Evolutionary conservation across 2,797 vertebrate species (phyloP).

Genomic region (Heterohyrax brucei): DNA sequence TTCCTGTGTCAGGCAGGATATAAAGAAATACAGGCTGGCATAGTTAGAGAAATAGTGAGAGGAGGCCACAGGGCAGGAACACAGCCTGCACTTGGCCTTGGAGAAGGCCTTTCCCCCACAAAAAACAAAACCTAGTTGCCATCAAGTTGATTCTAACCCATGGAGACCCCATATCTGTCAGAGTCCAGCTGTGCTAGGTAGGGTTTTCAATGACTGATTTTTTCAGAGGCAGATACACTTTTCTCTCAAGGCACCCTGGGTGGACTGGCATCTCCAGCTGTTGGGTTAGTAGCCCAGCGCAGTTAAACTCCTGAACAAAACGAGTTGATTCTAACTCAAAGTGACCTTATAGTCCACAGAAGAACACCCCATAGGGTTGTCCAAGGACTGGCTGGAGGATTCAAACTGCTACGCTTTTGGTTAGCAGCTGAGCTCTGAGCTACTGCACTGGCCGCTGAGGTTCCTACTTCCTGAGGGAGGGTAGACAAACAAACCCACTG

Average conservation of each 20-base stretch:
- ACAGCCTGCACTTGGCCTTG: neutral
- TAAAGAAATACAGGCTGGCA: constrained; percentile 44
- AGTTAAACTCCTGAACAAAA: neutral
- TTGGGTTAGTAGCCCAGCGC: neutral
- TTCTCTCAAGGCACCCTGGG: neutral
- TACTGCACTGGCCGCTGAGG: no score
- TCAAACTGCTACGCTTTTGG: no score
- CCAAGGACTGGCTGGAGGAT: no score
- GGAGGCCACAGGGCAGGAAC: neutral
- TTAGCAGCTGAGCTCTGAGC: no score
- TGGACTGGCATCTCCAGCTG: neutral
- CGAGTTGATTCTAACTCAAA: no score
- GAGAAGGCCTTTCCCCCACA: neutral
- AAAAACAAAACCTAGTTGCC: neutral
- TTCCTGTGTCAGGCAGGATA: neutral
- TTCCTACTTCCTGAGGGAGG: neutral
- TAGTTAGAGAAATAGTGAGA: neutral
- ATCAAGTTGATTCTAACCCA: neutral
- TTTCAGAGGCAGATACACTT: neutral
- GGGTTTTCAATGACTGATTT: neutral
- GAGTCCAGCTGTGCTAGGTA: no score
- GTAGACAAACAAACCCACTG: neutral
- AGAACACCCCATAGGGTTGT: no score
- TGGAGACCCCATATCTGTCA: neutral
- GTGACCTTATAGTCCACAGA: no score